Conservation (phyloP, 2,888 invertebrate genomes). For the Calliphora vomitoria region DNA sequence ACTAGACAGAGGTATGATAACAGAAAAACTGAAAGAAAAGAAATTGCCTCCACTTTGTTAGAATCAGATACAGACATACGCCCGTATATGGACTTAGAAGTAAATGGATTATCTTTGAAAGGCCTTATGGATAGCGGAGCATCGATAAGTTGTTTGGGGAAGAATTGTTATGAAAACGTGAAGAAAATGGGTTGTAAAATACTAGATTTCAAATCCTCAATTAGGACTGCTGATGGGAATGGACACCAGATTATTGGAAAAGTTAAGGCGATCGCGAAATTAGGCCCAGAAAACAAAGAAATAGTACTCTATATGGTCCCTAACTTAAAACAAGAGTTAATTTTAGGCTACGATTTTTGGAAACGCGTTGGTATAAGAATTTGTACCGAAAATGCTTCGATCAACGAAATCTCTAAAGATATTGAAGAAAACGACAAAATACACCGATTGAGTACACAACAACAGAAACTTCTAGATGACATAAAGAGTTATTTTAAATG, state of each 20-base stretch:
- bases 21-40: background rate
- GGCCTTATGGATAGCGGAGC: slow-evolving; percentile 3
- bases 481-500: background rate
- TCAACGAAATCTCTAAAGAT: background rate
- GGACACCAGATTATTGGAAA: background rate
- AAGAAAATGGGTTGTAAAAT: background rate
- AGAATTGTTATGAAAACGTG: background rate
- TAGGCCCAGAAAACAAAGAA: background rate
- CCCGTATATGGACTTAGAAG: background rate
- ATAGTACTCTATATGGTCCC: background rate
- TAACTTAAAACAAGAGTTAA: background rate
- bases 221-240: slow-evolving; percentile 13
- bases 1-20: background rate
- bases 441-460: background rate
- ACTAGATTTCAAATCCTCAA: background rate
- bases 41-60: background rate
- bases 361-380: background rate
- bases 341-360: background rate
- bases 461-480: background rate
- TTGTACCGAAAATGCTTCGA: background rate
- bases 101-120: background rate
- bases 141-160: background rate
- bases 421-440: background rate
- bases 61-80: background rate
- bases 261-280: background rate